Evolutionary conservation across 1,140 invertebrate species (phyloP).

Genomic region (Rhynchophorus ferrugineus): DNA sequence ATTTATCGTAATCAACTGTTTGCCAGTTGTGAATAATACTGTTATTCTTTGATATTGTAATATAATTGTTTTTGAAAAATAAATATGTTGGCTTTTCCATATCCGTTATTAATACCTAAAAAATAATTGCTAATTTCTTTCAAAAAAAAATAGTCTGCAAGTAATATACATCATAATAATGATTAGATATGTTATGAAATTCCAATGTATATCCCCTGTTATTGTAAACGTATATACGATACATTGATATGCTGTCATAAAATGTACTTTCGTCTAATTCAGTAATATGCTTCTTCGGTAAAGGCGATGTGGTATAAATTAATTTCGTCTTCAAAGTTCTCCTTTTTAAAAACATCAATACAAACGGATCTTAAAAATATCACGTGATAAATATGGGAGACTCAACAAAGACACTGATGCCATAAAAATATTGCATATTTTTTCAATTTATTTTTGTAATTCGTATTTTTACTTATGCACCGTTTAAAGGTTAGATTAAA

Average conservation of each 20-base stretch:
- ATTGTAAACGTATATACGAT: slow-evolving; percentile 16
- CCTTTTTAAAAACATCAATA: not conserved
- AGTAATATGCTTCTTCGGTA: not conserved
- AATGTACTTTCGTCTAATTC: not conserved
- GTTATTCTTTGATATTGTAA: not conserved
- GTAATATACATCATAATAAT: slow-evolving; percentile 11
- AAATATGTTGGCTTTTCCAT: slow-evolving; percentile 16
- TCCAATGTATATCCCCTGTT: slow-evolving; percentile 13
- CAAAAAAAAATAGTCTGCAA: not conserved
- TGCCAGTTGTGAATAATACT: not conserved
- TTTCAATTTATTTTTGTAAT: too few species aligned
- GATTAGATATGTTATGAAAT: slow-evolving; percentile 10
- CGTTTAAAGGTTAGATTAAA: too few species aligned
- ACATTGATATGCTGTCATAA: slow-evolving; percentile 13
- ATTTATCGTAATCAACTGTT: slow-evolving; percentile 10
- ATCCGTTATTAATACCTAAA: slow-evolving; percentile 12
- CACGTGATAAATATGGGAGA: too few species aligned
- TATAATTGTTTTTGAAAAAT: slow-evolving; percentile 8
- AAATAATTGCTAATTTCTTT: not conserved
- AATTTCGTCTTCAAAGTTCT: not conserved
- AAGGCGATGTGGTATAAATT: too few species aligned
- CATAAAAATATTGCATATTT: too few species aligned
- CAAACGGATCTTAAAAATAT: slow-evolving; percentile 6
- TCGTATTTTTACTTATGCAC: too few species aligned
- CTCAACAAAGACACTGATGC: too few species aligned